Percentiles rank a stretch among this genome's conserved stretches.
phyloP scores from a whole-genome alignment of 1,140 invertebrate species.

The Zaprionus nigranus region DNA sequence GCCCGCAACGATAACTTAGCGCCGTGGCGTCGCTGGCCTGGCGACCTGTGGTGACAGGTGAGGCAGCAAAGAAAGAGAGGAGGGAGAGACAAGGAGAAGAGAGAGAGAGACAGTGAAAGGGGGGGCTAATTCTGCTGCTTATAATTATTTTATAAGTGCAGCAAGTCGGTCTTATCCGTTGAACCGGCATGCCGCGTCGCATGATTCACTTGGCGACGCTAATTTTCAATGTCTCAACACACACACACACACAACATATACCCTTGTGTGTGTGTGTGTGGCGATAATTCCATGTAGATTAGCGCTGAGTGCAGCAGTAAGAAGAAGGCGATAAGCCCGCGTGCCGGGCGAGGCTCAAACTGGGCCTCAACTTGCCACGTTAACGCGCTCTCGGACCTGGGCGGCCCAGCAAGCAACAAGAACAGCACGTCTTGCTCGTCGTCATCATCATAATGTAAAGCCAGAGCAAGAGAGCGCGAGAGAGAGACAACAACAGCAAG shows the following conservation, averaged over 20 bases:
- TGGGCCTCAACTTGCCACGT: neutral
- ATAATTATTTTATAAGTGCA: conserved; percentile 83
- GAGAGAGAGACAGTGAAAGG: neutral
- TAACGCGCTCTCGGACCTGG: conserved; percentile 29
- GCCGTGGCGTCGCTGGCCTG: conserved; percentile 25
- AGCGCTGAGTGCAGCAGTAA: conserved; percentile 77
- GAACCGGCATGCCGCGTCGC: conserved; percentile 55
- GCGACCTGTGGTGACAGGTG: conserved; percentile 27
- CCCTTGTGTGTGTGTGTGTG: conserved; percentile 44
- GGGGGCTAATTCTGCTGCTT: conserved; percentile 50
- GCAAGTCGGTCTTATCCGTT: conserved; percentile 68
- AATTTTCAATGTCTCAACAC: conserved; percentile 55
- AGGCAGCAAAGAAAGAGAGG: conserved; percentile 10
- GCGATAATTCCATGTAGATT: conserved; percentile 78
- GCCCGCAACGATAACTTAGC: conserved; percentile 46
- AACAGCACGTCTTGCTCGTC: conserved; percentile 1
- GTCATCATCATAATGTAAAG: conserved; percentile 48
- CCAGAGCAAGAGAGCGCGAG: neutral
- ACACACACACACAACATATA: too few species aligned
- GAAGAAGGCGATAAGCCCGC: conserved; percentile 55
- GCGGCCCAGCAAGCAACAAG: conserved; percentile 31
- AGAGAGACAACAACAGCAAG: neutral
- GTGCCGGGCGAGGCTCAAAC: conserved; percentile 35
- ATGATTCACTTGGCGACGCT: conserved; percentile 79
- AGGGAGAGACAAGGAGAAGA: neutral